These are phyloP conservation scores for Chrysaora quinquecirrha DNA, from an alignment of 30 jellyfish, hydroid and myxozoan genomes.

Conservation along the genomic window DNA sequence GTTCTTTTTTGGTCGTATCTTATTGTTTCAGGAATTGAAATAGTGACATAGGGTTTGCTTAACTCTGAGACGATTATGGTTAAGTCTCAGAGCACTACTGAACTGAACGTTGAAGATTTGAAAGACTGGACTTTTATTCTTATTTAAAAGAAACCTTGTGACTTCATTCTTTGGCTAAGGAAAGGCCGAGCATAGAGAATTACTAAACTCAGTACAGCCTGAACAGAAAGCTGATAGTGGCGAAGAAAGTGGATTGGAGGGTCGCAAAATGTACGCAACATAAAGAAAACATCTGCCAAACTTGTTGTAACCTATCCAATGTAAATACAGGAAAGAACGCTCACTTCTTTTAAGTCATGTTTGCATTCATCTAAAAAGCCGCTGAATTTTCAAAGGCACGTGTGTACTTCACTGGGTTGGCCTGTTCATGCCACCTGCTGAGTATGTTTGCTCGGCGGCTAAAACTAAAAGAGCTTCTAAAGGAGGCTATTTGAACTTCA, in stretches of 20 bases:
- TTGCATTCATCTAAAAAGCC: constrained; percentile 70
- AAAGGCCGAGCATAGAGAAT: too few relatives aligned
- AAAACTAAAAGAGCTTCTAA: constrained; percentile 40
- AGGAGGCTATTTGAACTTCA: constrained; percentile 59
- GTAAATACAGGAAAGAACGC: constrained; percentile 57
- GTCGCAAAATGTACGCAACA: too few relatives aligned
- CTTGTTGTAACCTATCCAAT: constrained; percentile 53
- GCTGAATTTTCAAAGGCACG: constrained; percentile 67
- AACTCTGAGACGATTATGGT: not conserved
- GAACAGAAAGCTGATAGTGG: too few relatives aligned
- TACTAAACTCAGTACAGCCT: too few relatives aligned
- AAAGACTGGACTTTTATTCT: too few relatives aligned
- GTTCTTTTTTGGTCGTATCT: not conserved
- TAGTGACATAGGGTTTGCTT: not conserved
- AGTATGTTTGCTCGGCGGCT: constrained; percentile 67
- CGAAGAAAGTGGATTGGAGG: too few relatives aligned
- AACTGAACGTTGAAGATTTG: too few relatives aligned
- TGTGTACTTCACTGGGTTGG: constrained; percentile 56
- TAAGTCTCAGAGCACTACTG: too few relatives aligned
- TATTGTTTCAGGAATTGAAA: not conserved
- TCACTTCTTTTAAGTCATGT: constrained; percentile 45
- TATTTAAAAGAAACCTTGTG: too few relatives aligned
- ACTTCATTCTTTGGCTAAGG: too few relatives aligned
- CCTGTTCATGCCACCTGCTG: constrained; percentile 74
- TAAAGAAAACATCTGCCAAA: constrained; percentile 61